Percentiles rank a stretch among this genome's conserved stretches.
These are phyloP conservation scores for Zaprionus lachaisei DNA, from an alignment of 1,140 invertebrate genomes.

Conservation along the genomic window DNA sequence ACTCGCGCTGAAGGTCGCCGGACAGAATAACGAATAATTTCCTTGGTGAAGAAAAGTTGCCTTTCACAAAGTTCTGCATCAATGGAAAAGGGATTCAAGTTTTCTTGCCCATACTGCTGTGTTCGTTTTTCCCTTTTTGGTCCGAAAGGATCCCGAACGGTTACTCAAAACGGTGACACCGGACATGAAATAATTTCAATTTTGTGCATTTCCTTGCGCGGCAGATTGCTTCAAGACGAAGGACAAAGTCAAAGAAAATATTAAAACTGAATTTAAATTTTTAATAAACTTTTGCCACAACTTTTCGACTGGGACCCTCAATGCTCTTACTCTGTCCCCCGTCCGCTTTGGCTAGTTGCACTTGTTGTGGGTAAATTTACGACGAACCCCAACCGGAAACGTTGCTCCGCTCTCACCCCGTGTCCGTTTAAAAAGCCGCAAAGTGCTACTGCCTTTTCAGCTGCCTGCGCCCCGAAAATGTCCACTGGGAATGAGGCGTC, in stretches of 20 bases:
- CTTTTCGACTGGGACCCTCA: conserved; percentile 30
- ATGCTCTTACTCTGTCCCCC: not conserved
- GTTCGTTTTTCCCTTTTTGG: not conserved
- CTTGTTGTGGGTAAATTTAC: conserved; percentile 34
- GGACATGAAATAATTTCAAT: conserved; percentile 81
- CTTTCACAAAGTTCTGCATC: conserved; percentile 66
- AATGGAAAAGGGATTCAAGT: conserved; percentile 62
- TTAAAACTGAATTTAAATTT: conserved; percentile 79
- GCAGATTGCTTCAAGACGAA: conserved; percentile 59
- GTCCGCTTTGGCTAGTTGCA: conserved; percentile 24
- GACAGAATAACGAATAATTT: conserved; percentile 72
- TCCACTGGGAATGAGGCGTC: conserved; percentile 67
- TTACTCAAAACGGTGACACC: conserved; percentile 74
- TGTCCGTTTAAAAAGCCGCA: conserved; percentile 55
- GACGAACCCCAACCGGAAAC: conserved; percentile 1
- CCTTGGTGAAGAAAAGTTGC: conserved; percentile 39
- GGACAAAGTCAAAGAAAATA: conserved; percentile 54
- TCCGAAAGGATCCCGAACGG: conserved; percentile 53
- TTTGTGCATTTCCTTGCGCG: conserved; percentile 70
- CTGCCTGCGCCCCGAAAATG: conserved; percentile 52
- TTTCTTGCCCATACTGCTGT: conserved; percentile 9
- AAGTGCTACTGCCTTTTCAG: conserved; percentile 52
- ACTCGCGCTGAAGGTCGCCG: conserved; percentile 42
- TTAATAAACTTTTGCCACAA: conserved; percentile 75
- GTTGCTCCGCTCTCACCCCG: not conserved